Evolutionary conservation across 2,797 vertebrate species (phyloP).

Genomic region (Percopsis omiscomaycus): DNA sequence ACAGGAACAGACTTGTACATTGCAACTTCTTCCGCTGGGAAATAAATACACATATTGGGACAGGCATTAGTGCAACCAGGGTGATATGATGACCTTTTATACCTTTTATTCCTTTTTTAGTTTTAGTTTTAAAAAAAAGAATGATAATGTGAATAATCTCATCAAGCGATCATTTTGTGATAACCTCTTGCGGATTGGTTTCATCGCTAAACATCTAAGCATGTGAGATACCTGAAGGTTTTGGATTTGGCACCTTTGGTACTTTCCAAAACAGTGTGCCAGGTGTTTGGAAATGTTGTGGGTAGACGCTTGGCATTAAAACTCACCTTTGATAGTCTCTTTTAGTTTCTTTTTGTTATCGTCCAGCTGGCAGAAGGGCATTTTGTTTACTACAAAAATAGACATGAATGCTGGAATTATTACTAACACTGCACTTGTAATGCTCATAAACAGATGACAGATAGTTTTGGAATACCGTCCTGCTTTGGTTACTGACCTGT

Average conservation of each 20-base stretch:
- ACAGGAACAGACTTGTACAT: constrained; percentile 69
- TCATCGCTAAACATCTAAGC: too few species aligned
- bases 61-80: too few species aligned
- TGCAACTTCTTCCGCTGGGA: constrained; percentile 70
- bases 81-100: too few species aligned
- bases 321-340: constrained; percentile 73
- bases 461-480: neutral
- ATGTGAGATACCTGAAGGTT: too few species aligned
- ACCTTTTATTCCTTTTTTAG: too few species aligned
- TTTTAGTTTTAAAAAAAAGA: too few species aligned
- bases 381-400: constrained; percentile 78
- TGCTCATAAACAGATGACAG: neutral
- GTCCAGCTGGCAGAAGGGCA: constrained; percentile 82
- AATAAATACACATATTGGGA: neutral
- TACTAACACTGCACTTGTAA: neutral
- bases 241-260: too few species aligned
- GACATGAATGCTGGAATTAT: neutral
- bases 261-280: too few species aligned
- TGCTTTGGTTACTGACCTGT: constrained; percentile 57
- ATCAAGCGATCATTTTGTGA: too few species aligned
- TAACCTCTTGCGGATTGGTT: too few species aligned
- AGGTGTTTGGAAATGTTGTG: too few species aligned
- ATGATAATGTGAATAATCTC: too few species aligned
- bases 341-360: constrained; percentile 74
- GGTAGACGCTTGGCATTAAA: neutral